Percentiles rank a stretch among this genome's conserved stretches.
Conservation (phyloP, 1,140 invertebrate genomes). For the Magallana ariakensis region DNA sequence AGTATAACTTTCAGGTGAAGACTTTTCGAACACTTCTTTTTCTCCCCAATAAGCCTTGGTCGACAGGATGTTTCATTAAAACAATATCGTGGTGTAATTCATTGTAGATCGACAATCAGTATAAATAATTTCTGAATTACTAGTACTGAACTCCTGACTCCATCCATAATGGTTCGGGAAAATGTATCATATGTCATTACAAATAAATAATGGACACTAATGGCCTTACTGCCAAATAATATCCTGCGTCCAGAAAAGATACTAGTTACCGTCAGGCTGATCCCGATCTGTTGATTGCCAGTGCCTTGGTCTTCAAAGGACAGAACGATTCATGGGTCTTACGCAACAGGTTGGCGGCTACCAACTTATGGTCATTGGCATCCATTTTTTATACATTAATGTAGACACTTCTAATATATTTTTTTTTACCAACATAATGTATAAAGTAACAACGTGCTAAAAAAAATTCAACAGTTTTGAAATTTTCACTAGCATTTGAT, state of each 20-base stretch:
- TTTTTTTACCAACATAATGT: no score
- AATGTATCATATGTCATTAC: constrained; percentile 37
- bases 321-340: not conserved
- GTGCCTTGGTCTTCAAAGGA: not conserved
- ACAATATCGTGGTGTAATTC: constrained; percentile 27
- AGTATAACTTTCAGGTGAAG: not conserved
- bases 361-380: no score
- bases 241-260: constrained; percentile 33
- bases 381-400: no score
- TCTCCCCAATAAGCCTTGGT: not conserved
- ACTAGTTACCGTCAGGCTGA: not conserved
- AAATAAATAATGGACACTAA: constrained; percentile 39
- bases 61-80: constrained; percentile 16
- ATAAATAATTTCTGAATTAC: constrained; percentile 39
- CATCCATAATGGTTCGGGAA: constrained; percentile 16
- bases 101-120: constrained; percentile 27
- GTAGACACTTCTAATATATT: no score
- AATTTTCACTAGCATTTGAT: no score
- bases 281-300: not conserved
- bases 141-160: constrained; percentile 19
- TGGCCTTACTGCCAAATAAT: constrained; percentile 25
- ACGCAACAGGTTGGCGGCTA: no score
- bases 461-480: no score
- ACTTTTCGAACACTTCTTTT: constrained; percentile 3
- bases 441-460: no score